These are phyloP conservation scores for Meriones unguiculatus DNA, from an alignment of 2,113 vertebrate genomes.

Conservation along the genomic window DNA sequence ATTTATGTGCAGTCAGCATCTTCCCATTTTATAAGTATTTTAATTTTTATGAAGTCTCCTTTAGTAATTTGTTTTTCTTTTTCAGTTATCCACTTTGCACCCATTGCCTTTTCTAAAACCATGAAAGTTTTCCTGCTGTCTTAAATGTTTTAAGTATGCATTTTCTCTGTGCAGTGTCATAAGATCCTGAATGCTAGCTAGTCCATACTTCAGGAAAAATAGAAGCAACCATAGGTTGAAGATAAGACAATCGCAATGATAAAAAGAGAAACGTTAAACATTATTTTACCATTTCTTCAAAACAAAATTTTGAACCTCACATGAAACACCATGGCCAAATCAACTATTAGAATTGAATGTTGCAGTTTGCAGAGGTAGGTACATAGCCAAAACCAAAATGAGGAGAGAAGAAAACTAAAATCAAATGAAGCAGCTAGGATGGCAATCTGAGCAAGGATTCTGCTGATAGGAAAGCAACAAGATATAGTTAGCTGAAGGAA, in stretches of 20 bases:
- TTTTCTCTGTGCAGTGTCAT: neutral
- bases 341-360: neutral
- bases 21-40: conserved; percentile 52
- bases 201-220: neutral
- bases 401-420: conserved; percentile 19
- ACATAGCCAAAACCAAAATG: neutral
- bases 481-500: neutral
- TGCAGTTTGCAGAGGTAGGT: neutral
- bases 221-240: neutral
- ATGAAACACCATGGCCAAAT: neutral
- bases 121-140: neutral
- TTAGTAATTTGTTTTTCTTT: conserved; percentile 26
- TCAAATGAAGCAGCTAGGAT: neutral
- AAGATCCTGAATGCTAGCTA: conserved; percentile 13
- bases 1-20: neutral
- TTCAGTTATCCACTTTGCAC: conserved; percentile 21
- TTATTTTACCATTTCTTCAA: neutral
- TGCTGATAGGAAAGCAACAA: neutral
- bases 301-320: neutral
- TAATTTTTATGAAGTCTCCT: conserved; percentile 42
- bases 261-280: conserved; percentile 1
- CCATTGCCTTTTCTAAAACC: neutral
- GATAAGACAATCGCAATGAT: neutral
- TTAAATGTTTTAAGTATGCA: conserved; percentile 2
- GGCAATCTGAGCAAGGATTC: neutral